Conservation (phyloP, 2,888 invertebrate species). For the Epicampocera succincta region DNA sequence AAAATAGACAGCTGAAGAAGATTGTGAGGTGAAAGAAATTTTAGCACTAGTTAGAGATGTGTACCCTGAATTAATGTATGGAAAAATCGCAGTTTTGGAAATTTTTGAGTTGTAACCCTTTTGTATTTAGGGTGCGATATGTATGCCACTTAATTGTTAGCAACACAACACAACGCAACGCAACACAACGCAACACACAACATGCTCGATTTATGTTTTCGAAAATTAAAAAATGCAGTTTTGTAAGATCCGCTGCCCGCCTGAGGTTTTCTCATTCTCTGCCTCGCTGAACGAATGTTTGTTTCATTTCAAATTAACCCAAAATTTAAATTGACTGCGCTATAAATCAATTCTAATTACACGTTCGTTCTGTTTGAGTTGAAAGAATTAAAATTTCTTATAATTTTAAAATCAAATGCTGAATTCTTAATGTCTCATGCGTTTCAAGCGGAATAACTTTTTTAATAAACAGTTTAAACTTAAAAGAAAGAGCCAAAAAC, state of each 20-base stretch:
- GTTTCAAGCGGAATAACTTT: too few species aligned
- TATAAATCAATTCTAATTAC: constrained; percentile 76
- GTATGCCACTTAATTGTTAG: constrained; percentile 12
- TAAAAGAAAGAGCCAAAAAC: not conserved
- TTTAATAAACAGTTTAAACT: too few species aligned
- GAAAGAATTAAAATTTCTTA: not conserved
- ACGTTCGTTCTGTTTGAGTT: constrained; percentile 61
- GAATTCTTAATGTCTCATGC: not conserved
- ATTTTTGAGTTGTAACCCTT: too few species aligned
- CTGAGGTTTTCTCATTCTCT: not conserved
- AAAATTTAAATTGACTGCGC: constrained; percentile 70
- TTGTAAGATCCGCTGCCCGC: constrained; percentile 5
- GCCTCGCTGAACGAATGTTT: constrained; percentile 25
- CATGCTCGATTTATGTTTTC: constrained; percentile 24
- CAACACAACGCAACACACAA: constrained; percentile 18
- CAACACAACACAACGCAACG: constrained; percentile 17
- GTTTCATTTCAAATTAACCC: constrained; percentile 71
- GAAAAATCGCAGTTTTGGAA: too few species aligned
- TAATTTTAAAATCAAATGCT: constrained; percentile 13
- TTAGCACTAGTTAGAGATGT: too few species aligned
- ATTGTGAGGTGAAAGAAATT: too few species aligned
- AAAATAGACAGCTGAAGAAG: too few species aligned
- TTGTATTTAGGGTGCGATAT: too few species aligned
- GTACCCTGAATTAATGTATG: too few species aligned
- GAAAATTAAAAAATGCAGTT: not conserved